Evolutionary conservation across 2,113 vertebrate genomes (phyloP), one percentile per base, ranked within the genome.

Genomic region (Acrocephalus kingi): DNA sequence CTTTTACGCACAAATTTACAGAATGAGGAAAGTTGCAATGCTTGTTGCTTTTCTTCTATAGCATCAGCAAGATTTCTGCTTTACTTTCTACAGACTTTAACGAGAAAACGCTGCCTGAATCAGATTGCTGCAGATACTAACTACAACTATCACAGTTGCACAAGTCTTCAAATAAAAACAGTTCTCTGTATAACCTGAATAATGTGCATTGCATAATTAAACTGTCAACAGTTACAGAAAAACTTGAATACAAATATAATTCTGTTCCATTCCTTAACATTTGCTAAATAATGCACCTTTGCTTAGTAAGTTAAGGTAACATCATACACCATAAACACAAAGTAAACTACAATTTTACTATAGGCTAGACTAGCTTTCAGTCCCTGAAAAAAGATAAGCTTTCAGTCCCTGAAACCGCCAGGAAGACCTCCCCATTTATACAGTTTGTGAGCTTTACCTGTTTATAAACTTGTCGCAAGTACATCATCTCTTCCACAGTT

Each of bases 401-500:
- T 94, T 77, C 48, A 49, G 35, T 23, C 54, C 41, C 3, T 51
- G 48, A 69, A 81, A 84, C 4, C 4, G 9, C 13, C 46, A 48
- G 35, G 56, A 69, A 71, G 25, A 20, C 3, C 28, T 81, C 31
- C 6, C 15, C 41, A 51, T 31, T 80, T 21, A 79, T 79, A 45
- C 8, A 64, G 51, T 28, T 43, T 17, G 28, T 58, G 61, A 80
- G 78, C 11, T 30, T 93, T 98, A 99, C 99, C 98, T 99, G 99
- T 93, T 99, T 99, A 96, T 99, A 99, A 89, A 99, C 94, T 93
- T 99, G 99, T 51, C 99, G 98, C 92, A 99, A 98, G 88, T 99
- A 99, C 96, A 99, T 99, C 51, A 99, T 97, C 93, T 99, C 99
- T 89, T 99, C 99, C 89, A 99, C 98, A 13, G 99, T 99, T 51